phyloP scores from a whole-genome alignment of 2,797 vertebrate genomes.

The Euthynnus affinis region DNA sequence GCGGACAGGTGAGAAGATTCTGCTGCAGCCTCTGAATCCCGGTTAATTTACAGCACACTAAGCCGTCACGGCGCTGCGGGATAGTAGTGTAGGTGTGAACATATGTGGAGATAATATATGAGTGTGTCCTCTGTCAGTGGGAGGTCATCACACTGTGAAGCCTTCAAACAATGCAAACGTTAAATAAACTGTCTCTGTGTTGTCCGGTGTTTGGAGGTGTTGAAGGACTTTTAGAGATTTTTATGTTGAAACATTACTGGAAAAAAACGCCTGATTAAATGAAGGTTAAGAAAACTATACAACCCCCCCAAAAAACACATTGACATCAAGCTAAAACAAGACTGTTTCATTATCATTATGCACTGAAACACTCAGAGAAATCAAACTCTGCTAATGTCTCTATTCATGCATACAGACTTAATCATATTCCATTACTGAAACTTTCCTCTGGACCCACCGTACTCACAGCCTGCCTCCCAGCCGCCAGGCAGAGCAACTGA shows the following conservation, averaged over 20 bases:
- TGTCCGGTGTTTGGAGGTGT: not conserved
- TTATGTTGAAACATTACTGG: too few relatives aligned
- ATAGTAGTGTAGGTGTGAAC: conserved; percentile 47
- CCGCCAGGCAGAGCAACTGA: not conserved
- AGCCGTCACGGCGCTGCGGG: conserved; percentile 10
- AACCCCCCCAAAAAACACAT: not conserved
- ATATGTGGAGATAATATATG: conserved; percentile 57
- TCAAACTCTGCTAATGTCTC: not conserved
- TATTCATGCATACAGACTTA: conserved; percentile 10
- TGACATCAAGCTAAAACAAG: not conserved
- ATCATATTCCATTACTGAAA: conserved; percentile 53
- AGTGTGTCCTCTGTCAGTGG: conserved; percentile 41
- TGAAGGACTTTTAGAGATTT: not conserved
- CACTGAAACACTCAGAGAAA: not conserved
- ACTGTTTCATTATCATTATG: conserved; percentile 8
- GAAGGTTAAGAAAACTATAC: not conserved
- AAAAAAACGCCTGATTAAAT: not conserved
- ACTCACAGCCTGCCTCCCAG: not conserved
- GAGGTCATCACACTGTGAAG: conserved; percentile 24
- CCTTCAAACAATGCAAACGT: not conserved
- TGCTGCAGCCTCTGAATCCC: conserved; percentile 2
- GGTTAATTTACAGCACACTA: conserved; percentile 22
- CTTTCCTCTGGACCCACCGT: conserved; percentile 37
- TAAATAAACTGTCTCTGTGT: not conserved
- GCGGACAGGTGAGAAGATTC: conserved; percentile 52